Evolutionary conservation across 2,888 invertebrate genomes (phyloP), one percentile per base, ranked within the genome.

Genomic region (Drosophila meridiana): DNA sequence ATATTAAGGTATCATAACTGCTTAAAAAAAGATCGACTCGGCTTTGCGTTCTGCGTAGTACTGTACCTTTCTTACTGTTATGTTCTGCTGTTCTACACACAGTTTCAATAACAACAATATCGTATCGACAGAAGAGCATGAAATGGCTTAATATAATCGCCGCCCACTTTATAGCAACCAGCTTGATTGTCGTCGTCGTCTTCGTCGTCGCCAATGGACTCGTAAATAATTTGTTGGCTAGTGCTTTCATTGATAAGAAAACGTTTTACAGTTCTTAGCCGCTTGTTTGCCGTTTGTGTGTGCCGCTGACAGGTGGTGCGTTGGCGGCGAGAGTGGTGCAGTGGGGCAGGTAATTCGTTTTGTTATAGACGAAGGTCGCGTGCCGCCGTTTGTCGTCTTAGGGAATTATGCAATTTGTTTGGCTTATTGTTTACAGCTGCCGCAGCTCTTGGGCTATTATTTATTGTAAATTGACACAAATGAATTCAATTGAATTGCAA

Each of bases 401-500:
- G 55, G 64, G 66, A 85, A 85, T 87, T 85, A 87, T 85, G 85
- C 83, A 85, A 85, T 84, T 82, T 66, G 72, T 50, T 65, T 78
- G 55, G 71, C 69, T 75, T 72, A 69, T 70, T 72, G 63, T 53
- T 71, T 69, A 64, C 52, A 50, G 65, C 42, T 52, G 53, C 8
- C 38, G 32, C 30, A 43, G 50, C 34, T 70, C 64, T 69, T 77
- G 61, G 63, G 57, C 64, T 52, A 73, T 81, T 83, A 87, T 73
- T 85, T 87, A 76, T 87, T 85, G 77, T 79, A 87, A 87, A 85
- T 85, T 85, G 85, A 87, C 88, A 85, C 79, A 85, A 85, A 85
- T 85, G 85, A 83, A 81, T 85, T 85, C 85, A 85, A 85, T 85
- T 85, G 85, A 83, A 87, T 85, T 85, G 88, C 76, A 75, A 72